Evolutionary conservation across 2,888 invertebrate genomes (phyloP).

Genomic region (Polymixis lichenea): DNA sequence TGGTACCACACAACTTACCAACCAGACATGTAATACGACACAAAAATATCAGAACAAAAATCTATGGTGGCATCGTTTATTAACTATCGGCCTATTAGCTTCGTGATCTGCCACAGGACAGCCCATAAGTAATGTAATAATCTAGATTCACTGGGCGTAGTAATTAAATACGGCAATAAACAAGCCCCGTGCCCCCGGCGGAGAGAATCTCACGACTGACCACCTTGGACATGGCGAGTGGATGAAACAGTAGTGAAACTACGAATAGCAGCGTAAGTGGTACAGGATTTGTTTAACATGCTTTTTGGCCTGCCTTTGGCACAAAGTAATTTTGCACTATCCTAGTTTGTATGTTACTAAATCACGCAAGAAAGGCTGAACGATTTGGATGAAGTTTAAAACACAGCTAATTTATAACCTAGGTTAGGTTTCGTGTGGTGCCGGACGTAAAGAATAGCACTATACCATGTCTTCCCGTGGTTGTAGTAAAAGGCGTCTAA

Average conservation of each 20-base stretch:
- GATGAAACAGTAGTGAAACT: slow-evolving; percentile 33
- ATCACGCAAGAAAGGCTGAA: no score
- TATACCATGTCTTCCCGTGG: no score
- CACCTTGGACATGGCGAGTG: slow-evolving; percentile 4
- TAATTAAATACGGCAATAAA: slow-evolving; percentile 69
- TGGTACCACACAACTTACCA: not conserved
- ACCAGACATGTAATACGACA: slow-evolving; percentile 20
- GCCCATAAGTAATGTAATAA: slow-evolving; percentile 67
- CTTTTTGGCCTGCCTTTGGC: no score
- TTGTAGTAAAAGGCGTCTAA: no score
- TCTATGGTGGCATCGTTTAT: slow-evolving; percentile 47
- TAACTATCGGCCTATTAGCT: slow-evolving; percentile 58
- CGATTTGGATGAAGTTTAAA: no score
- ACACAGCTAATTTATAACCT: no score
- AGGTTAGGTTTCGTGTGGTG: no score
- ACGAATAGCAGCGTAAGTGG: not conserved
- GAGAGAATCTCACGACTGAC: slow-evolving; percentile 54
- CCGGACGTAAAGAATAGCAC: no score
- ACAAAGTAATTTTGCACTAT: no score
- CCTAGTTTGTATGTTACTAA: no score
- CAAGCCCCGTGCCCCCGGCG: slow-evolving; percentile 55
- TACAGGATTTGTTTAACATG: not conserved
- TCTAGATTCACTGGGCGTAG: slow-evolving; percentile 64
- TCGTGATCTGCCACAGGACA: slow-evolving; percentile 63
- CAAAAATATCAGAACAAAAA: slow-evolving; percentile 47